phyloP scores from a whole-genome alignment of 2,888 invertebrate species.

The Watsonalla binaria region DNA sequence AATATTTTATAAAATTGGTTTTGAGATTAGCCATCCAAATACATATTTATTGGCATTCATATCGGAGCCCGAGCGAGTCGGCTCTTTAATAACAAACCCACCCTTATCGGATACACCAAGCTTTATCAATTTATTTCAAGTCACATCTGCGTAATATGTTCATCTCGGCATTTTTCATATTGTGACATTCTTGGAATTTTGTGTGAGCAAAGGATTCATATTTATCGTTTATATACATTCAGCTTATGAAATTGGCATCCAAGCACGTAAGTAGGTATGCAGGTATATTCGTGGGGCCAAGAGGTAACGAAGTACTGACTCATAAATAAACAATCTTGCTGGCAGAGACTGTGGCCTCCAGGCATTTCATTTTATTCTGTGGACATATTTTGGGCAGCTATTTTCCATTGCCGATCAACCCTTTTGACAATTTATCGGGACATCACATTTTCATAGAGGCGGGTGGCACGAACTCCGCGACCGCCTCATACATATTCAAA shows the following conservation, averaged over 20 bases:
- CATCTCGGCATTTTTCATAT: neutral
- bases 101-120: neutral
- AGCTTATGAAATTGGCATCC: neutral
- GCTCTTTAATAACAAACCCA: neutral
- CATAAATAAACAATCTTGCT: slow-evolving; percentile 48
- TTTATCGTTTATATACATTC: neutral
- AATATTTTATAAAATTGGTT: no score
- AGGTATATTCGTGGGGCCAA: slow-evolving; percentile 6
- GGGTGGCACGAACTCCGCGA: slow-evolving; percentile 54
- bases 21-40: no score
- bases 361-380: slow-evolving; percentile 47
- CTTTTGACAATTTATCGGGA: slow-evolving; percentile 76
- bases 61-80: neutral
- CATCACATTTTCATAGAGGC: slow-evolving; percentile 74
- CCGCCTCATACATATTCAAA: slow-evolving; percentile 75
- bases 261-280: slow-evolving; percentile 1
- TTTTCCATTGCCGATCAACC: slow-evolving; percentile 69
- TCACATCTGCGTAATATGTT: neutral
- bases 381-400: slow-evolving; percentile 56
- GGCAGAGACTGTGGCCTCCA: slow-evolving; percentile 36
- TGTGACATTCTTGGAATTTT: neutral
- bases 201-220: neutral
- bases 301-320: slow-evolving; percentile 7
- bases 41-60: neutral
- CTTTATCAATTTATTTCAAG: neutral